These are phyloP conservation scores for Stenodera caucasica DNA, from an alignment of 2,888 invertebrate genomes.

Conservation along the genomic window DNA sequence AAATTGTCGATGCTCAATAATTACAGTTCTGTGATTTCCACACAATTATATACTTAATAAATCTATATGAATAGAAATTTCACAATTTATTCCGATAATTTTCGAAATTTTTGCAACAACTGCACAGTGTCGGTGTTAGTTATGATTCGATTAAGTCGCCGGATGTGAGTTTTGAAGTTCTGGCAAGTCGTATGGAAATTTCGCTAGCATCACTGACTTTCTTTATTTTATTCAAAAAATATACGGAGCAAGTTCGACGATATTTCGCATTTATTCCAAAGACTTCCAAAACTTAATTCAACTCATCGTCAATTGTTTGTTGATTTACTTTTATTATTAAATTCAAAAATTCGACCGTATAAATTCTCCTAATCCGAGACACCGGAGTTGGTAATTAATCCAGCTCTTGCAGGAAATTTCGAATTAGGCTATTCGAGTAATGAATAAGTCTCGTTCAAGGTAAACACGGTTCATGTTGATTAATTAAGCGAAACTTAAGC, in stretches of 20 bases:
- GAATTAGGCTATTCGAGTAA: constrained; percentile 27
- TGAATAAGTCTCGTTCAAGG: constrained; percentile 27
- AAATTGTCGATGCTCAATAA: too few relatives aligned
- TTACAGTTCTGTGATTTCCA: too few relatives aligned
- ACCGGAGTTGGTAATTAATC: constrained; percentile 24
- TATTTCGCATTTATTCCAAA: constrained; percentile 12
- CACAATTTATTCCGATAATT: too few relatives aligned
- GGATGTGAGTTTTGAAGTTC: constrained; percentile 14
- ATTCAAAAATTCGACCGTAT: too few relatives aligned
- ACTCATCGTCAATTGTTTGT: constrained; percentile 16
- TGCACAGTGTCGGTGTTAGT: constrained; percentile 10
- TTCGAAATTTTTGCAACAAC: constrained; percentile 13
- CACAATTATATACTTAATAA: too few relatives aligned
- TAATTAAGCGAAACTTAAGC: constrained; percentile 13
- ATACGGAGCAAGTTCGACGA: constrained; percentile 2
- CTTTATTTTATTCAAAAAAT: constrained; percentile 19
- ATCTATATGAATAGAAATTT: too few relatives aligned
- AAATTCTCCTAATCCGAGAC: too few relatives aligned
- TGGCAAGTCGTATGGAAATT: constrained; percentile 26
- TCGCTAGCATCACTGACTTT: constrained; percentile 19
- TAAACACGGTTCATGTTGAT: constrained; percentile 27
- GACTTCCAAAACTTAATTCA: constrained; percentile 9
- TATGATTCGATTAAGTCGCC: constrained; percentile 17
- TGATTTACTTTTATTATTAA: too few relatives aligned
- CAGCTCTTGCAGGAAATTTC: constrained; percentile 24